Evolutionary conservation across 2,797 vertebrate species (phyloP).

Genomic region (Cyprinodon diabolis): DNA sequence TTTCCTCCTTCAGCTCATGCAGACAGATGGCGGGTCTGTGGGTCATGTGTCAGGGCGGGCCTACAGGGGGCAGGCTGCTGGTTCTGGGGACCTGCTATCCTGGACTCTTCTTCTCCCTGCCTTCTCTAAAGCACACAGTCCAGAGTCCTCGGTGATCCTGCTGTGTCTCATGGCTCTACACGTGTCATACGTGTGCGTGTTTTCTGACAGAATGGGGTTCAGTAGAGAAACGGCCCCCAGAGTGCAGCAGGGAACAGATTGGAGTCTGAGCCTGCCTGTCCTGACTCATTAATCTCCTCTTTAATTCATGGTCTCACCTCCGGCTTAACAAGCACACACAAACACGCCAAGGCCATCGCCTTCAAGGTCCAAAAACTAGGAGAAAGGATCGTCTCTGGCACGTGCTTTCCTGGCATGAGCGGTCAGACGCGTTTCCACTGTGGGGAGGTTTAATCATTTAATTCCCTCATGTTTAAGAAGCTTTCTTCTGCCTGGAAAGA

Average conservation of each 20-base stretch:
- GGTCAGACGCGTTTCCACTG: constrained; percentile 19
- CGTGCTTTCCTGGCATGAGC: constrained; percentile 30
- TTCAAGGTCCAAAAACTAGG: constrained; percentile 41
- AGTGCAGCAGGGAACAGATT: constrained; percentile 76
- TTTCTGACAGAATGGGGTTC: constrained; percentile 74
- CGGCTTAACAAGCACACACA: constrained; percentile 51
- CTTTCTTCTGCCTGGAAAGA: constrained; percentile 25
- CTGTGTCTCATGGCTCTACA: constrained; percentile 31
- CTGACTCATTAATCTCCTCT: constrained; percentile 83
- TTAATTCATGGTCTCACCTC: constrained; percentile 76
- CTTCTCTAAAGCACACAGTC: constrained; percentile 15
- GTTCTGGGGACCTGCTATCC: constrained; percentile 18
- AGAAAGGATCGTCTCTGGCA: constrained; percentile 10
- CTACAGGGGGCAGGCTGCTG: constrained; percentile 40
- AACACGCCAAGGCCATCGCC: constrained; percentile 28
- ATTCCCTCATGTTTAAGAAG: constrained; percentile 28
- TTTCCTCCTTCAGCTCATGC: constrained; percentile 19
- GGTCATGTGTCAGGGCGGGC: constrained; percentile 55
- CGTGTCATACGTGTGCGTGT: constrained; percentile 40
- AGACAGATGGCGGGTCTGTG: constrained; percentile 62
- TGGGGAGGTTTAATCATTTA: constrained; percentile 52
- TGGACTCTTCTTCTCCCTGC: background rate
- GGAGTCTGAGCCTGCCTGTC: constrained; percentile 76
- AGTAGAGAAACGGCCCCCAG: constrained; percentile 58
- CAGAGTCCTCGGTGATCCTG: constrained; percentile 35